Percentiles rank a stretch among this genome's conserved stretches.
Conservation (phyloP, 2,888 invertebrate species). For the Thymelicus acteon region DNA sequence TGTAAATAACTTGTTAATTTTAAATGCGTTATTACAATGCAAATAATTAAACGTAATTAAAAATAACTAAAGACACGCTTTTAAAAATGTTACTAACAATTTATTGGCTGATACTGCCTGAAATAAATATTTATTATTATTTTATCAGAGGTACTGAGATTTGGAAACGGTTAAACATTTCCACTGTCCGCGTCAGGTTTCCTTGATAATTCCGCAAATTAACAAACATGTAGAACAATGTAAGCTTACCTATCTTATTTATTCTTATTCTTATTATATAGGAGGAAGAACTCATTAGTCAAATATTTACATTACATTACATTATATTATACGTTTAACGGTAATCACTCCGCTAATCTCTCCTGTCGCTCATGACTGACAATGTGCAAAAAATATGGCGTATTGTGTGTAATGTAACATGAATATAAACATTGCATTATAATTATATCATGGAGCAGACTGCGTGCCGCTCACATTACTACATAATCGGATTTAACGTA, state of each 20-base stretch:
- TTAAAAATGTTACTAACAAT: too few relatives aligned
- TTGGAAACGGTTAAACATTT: too few relatives aligned
- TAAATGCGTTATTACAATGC: too few relatives aligned
- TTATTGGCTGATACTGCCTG: too few relatives aligned
- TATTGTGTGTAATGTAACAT: slow-evolving; percentile 53
- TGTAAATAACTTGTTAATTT: too few relatives aligned
- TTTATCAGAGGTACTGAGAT: too few relatives aligned
- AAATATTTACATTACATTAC: not conserved
- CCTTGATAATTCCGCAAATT: not conserved
- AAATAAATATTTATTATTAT: too few relatives aligned
- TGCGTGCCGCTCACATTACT: slow-evolving; percentile 73
- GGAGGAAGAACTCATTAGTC: not conserved
- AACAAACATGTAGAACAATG: not conserved
- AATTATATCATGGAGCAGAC: slow-evolving; percentile 63
- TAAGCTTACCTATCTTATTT: not conserved
- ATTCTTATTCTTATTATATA: not conserved
- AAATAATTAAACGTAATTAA: too few relatives aligned
- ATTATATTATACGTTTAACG: not conserved
- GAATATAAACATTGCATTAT: slow-evolving; percentile 22
- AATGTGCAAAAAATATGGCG: slow-evolving; percentile 62
- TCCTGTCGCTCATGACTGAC: slow-evolving; percentile 37
- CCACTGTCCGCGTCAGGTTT: too few relatives aligned
- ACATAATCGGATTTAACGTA: slow-evolving; percentile 54
- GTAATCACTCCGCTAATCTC: not conserved
- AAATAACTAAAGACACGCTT: too few relatives aligned